Evolutionary conservation across 1,140 invertebrate genomes (phyloP), one percentile per base, ranked within the genome.

Genomic region (Drosophila nigrodunni): DNA sequence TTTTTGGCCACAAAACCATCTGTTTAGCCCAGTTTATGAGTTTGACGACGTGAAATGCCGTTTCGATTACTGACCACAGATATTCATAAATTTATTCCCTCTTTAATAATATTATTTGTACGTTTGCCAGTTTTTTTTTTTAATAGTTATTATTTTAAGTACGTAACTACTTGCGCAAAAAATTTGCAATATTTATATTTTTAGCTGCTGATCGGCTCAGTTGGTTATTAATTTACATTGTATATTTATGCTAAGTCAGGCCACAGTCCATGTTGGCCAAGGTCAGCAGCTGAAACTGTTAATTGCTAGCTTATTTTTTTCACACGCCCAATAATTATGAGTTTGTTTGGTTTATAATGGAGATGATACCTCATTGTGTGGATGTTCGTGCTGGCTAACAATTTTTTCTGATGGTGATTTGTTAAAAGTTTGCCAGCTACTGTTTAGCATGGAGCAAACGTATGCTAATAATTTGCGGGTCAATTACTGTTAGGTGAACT

Each of bases 41-140:
- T 49, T 9, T 15, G 18, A 43, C 39, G 46, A 60, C 67, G 72
- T 76, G 66, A 82, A 73, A 15, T 61, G 43, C 62, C 65, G 65
- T 25, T 58, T 79, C 35, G 35, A 37, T 86, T 88, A 82, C 88
- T 88, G 72, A 86, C 83, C 67, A 60, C 8, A 15, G 37, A 44
- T 62, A 11, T 58, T 57, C 52, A 57, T 66, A 69, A n/a, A 74
- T 77, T 80, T 65, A 83, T 73, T 73, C 62, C 49, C 65, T 86
- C 79, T 79, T 79, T 87, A 88, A 80, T 87, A 80, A 80, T 79
- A 87, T 88, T 80, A 88, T 80, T 30, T 30, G 25, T 30, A 30
- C 18, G 18, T 21, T 21, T 79, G 83, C 58, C 71, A 52, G 47
- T 6, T 30, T 55, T 57, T 65, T 57, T 65, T 75, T 74, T 86